These are phyloP conservation scores for Lacerta viridis DNA, from an alignment of 2,797 vertebrate genomes.

Conservation along the genomic window DNA sequence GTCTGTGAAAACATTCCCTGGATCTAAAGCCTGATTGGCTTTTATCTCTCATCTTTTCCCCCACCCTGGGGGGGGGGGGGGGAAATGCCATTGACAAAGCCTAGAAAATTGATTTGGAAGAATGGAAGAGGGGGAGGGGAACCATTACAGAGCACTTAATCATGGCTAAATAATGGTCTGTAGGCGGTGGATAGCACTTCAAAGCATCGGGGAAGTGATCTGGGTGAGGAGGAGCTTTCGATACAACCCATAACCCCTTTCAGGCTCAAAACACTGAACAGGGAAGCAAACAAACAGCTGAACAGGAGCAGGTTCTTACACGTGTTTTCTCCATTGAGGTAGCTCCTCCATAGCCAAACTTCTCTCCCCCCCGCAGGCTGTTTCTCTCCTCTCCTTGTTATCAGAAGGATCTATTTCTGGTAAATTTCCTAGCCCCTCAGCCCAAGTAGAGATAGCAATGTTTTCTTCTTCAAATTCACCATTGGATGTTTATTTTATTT, in stretches of 20 bases:
- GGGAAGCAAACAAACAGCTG: not conserved
- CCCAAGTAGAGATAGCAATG: not conserved
- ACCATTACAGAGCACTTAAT: not conserved
- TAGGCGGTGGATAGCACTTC: slow-evolving; percentile 1
- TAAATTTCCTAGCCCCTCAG: not conserved
- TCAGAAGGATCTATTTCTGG: not conserved
- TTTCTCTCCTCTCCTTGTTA: not conserved
- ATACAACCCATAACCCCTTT: not conserved
- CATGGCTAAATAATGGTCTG: slow-evolving; percentile 2
- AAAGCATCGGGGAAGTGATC: not conserved
- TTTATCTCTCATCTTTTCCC: slow-evolving; percentile 7
- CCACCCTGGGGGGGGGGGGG: not conserved
- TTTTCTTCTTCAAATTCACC: not conserved
- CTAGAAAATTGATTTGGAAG: not conserved
- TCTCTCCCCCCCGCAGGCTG: not conserved
- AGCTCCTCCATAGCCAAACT: not conserved
- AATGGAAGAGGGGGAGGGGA: not conserved
- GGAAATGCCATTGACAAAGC: not conserved
- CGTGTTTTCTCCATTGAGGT: not conserved
- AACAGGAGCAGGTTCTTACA: not conserved
- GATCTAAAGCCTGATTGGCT: not conserved
- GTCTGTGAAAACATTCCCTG: not conserved
- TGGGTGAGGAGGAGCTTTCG: not conserved
- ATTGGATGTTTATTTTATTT: not conserved
- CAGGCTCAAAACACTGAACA: not conserved